Evolutionary conservation across 1,140 invertebrate genomes (phyloP), one percentile per base, ranked within the genome.

Genomic region (Aethina tumida): DNA sequence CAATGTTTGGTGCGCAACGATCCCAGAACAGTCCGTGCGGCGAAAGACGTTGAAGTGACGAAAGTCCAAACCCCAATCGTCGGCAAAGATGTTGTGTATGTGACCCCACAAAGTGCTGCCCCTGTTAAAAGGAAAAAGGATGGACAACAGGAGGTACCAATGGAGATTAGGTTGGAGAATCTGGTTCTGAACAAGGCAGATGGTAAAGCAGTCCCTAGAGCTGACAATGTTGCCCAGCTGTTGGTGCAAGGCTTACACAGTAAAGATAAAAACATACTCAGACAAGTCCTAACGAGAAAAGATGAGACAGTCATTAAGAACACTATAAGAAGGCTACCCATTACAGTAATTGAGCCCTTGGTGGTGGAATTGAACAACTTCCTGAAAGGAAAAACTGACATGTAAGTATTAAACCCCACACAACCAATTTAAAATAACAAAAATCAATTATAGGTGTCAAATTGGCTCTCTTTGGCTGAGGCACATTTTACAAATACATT

Each of bases 171-270:
- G 39, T 56, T 88, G 12, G 77, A 81, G 35, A 84, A 84, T 62
- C 60, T 88, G 18, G 71, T 72, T 26, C 53, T 76, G 37, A 67
- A 66, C 49, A 57, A 59, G 44, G 13, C 48, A 4, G 56, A 61
- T 14, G 42, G 34, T 10, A 35, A 6, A 12, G 36, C 41, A 2
- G 64, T 67, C 35, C 58, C 70, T 9, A 70, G 71, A 43, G 71
- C 64, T 10, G 68, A 77, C 33, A 85, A 83, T 60, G 69, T 83
- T 43, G 75, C 77, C 0, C 81, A 84, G 43, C 63, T 87, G 15
- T 54, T 88, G 1, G 67, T 85, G 31, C 78, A 88, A 65, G 82
- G 78, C 1, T 62, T 89, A 21, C 81, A 82, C 44, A 86, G 82
- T 48, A 80, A 82, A 53, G 81, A 89, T 54, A 71, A 70, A 49